Evolutionary conservation across 2,797 vertebrate genomes (phyloP).

Genomic region (Tiaroga cobitis): DNA sequence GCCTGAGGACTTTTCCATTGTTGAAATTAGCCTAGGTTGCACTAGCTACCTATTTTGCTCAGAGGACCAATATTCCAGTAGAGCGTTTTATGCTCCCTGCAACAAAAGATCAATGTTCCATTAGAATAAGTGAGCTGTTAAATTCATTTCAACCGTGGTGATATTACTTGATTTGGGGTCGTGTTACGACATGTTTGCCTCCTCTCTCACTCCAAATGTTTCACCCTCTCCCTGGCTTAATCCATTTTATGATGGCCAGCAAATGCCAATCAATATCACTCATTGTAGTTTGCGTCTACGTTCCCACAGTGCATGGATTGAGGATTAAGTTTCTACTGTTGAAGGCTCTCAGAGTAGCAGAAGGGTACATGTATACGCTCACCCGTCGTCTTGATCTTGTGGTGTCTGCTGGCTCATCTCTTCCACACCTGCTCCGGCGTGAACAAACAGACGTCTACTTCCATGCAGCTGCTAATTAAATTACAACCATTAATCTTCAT

Average conservation of each 20-base stretch:
- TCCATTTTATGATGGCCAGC: conserved; percentile 58
- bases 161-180: conserved; percentile 57
- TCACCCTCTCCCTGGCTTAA: conserved; percentile 53
- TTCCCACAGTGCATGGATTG: conserved; percentile 14
- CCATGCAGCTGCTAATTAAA: conserved; percentile 59
- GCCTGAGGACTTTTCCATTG: conserved; percentile 6
- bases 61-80: conserved; percentile 44
- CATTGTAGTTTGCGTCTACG: conserved; percentile 19
- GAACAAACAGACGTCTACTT: conserved; percentile 57
- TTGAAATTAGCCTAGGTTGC: conserved; percentile 23
- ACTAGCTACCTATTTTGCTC: conserved; percentile 31
- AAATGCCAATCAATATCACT: conserved; percentile 59
- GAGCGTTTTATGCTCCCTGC: conserved; percentile 47
- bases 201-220: conserved; percentile 50
- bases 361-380: background rate
- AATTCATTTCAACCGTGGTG: conserved; percentile 52
- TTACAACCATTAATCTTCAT: conserved; percentile 58
- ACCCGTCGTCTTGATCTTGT: conserved; percentile 32
- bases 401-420: conserved; percentile 45
- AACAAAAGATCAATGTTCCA: conserved; percentile 52
- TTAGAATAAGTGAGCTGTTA: conserved; percentile 57
- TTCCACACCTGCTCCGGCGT: conserved; percentile 52
- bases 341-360: conserved; percentile 23
- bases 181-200: conserved; percentile 52
- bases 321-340: conserved; percentile 12